Evolutionary conservation across 2,797 vertebrate species (phyloP), one percentile per base, ranked within the genome.

Genomic region (Setipinna tenuifilis): DNA sequence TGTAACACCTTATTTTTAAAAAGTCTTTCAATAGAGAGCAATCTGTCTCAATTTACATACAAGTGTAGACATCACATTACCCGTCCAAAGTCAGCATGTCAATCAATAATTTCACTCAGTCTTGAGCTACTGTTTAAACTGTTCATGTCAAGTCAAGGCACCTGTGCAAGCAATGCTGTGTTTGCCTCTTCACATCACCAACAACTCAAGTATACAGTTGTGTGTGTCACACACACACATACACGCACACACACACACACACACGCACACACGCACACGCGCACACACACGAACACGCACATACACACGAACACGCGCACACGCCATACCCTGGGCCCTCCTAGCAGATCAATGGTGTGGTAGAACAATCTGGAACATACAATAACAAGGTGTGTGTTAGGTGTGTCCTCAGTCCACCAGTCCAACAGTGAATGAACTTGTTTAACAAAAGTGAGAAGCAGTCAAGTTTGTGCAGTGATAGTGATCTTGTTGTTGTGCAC

Each of bases 121-220:
- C 54, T 48, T 44, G 35, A 78, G 35, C 71, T 78, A 78, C 71
- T 19, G 35, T 78, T 41, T 19, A 41, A 78, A 9, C 21, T 86
- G 19, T 48, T 54, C 28, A 11, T 65, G 46, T 83, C 83, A n/a
- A 21, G 65, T 65, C 50, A 87, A 88, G 75, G 81, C 85, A 87
- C 81, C 17, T 84, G 62, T 85, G 84, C 59, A 83, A 85, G 46
- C 23, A 68, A 78, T 59, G 41, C 82, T 82, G 82, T 35, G 50
- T 81, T 75, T 81, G 25, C 57, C 35, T 71, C 10, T 25, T 23
- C 84, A 0, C n/a, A n/a, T 83, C 68, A 75, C 68, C 35, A 35
- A 78, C 35, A 78, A 78, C 31, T 78, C 71, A 78, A 78, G 71
- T 78, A 78, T 78, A 78, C 7, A 35, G 71, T 78, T 78, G 71